A percentile compares a stretch with the other conserved stretches of the same genome.
These are phyloP conservation scores for Halyomorpha halys DNA, from an alignment of 1,140 invertebrate genomes.

Conservation along the genomic window DNA sequence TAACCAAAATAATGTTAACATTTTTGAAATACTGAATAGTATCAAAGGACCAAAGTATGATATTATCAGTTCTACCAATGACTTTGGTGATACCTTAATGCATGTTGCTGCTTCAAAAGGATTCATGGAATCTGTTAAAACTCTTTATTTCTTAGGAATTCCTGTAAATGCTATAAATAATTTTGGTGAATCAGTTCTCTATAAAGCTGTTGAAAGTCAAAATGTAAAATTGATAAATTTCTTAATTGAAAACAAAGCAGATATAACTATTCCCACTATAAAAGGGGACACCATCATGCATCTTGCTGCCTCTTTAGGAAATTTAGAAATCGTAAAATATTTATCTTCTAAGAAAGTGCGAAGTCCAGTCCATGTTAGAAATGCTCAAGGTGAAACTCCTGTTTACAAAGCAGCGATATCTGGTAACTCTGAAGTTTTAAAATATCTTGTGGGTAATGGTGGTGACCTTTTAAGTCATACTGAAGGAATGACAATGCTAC, in stretches of 20 bases:
- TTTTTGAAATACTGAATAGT: neutral
- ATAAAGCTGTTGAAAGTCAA: neutral
- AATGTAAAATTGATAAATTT: neutral
- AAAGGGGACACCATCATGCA: neutral
- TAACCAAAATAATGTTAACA: neutral
- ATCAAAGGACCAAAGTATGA: neutral
- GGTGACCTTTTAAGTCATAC: neutral
- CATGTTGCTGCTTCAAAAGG: neutral
- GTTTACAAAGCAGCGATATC: neutral
- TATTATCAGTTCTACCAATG: neutral
- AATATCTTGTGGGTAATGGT: neutral
- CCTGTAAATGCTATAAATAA: neutral
- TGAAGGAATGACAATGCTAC: neutral
- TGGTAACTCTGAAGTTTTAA: neutral
- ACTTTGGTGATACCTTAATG: neutral
- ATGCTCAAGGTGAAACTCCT: neutral
- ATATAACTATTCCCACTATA: neutral
- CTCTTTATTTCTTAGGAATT: neutral
- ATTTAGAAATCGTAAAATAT: neutral
- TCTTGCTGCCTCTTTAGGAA: neutral
- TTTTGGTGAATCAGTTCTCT: neutral
- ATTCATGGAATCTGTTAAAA: neutral
- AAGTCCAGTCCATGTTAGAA: neutral
- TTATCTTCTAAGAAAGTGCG: neutral
- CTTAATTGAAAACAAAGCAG: neutral